Conservation (phyloP, 2,888 invertebrate species). For the Pilophorus perplexus region DNA sequence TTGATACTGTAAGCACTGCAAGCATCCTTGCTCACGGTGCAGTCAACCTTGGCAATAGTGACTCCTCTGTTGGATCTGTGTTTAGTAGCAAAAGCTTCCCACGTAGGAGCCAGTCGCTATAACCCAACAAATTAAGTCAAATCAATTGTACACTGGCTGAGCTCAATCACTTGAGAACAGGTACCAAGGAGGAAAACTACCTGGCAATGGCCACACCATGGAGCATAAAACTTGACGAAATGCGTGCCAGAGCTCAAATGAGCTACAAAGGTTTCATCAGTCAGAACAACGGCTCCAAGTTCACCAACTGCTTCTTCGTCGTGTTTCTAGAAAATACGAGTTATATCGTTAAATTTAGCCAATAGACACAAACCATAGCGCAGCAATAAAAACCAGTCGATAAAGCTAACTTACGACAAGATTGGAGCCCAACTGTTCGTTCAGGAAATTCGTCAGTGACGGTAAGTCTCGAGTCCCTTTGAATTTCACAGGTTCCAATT, state of each 20-base stretch:
- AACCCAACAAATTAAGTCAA: conserved; percentile 67
- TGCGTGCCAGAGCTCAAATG: conserved; percentile 71
- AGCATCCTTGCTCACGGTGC: conserved; percentile 69
- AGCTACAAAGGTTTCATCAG: conserved; percentile 71
- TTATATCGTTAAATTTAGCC: too few species aligned
- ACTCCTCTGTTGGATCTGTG: conserved; percentile 66
- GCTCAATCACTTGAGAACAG: too few species aligned
- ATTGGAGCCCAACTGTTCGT: conserved; percentile 63
- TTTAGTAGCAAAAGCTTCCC: conserved; percentile 76
- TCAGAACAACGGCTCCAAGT: conserved; percentile 66
- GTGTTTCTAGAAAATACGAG: conserved; percentile 35
- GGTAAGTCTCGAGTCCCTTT: conserved; percentile 74
- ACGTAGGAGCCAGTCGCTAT: conserved; percentile 75
- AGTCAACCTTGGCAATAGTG: conserved; percentile 80
- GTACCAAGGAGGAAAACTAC: conserved; percentile 92
- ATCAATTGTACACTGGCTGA: too few species aligned
- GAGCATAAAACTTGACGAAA: conserved; percentile 94
- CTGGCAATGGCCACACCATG: conserved; percentile 95
- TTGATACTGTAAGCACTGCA: conserved; percentile 79
- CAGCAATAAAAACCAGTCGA: background rate
- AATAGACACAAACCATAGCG: background rate
- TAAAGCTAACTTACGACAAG: conserved; percentile 36
- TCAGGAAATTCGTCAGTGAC: conserved; percentile 72
- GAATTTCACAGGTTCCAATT: conserved; percentile 66
- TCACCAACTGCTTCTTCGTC: conserved; percentile 54